Conservation (phyloP, 2,113 vertebrate species). For the Mionectes macconnelli region DNA sequence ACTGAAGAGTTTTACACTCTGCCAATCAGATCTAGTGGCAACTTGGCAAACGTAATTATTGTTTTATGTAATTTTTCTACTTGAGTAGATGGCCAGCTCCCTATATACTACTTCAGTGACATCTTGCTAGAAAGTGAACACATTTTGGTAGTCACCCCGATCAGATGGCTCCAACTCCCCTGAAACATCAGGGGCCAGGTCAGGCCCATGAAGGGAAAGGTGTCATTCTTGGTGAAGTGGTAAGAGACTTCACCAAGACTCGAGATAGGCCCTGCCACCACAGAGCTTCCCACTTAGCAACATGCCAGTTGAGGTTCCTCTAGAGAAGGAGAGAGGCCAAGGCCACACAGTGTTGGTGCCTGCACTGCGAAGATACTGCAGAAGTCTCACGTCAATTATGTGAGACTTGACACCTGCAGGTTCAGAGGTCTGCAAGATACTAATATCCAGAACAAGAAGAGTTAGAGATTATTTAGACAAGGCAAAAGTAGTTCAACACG, state of each 20-base stretch:
- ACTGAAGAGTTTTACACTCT: not conserved
- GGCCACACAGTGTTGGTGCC: not conserved
- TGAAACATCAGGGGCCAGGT: not conserved
- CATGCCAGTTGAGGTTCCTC: not conserved
- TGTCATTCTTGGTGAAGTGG: not conserved
- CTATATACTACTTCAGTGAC: not conserved
- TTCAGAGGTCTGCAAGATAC: not conserved
- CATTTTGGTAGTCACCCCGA: not conserved
- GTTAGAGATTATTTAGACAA: not conserved
- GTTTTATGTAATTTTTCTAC: not conserved
- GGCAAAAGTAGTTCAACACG: not conserved
- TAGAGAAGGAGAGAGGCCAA: not conserved
- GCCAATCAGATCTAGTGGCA: not conserved
- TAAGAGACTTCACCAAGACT: not conserved
- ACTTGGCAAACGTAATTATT: not conserved
- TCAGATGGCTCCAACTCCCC: not conserved
- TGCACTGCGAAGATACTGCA: not conserved
- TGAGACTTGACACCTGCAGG: not conserved
- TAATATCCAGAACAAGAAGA: not conserved
- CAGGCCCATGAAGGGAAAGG: not conserved
- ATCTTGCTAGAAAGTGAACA: not conserved
- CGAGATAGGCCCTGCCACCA: fast-evolving
- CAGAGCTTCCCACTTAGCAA: not conserved
- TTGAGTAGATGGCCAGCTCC: not conserved
- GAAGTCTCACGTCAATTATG: fast-evolving